A percentile compares a stretch with the other conserved stretches of the same genome.
These are phyloP conservation scores for Phengaris arion DNA, from an alignment of 2,888 invertebrate genomes.

Conservation along the genomic window DNA sequence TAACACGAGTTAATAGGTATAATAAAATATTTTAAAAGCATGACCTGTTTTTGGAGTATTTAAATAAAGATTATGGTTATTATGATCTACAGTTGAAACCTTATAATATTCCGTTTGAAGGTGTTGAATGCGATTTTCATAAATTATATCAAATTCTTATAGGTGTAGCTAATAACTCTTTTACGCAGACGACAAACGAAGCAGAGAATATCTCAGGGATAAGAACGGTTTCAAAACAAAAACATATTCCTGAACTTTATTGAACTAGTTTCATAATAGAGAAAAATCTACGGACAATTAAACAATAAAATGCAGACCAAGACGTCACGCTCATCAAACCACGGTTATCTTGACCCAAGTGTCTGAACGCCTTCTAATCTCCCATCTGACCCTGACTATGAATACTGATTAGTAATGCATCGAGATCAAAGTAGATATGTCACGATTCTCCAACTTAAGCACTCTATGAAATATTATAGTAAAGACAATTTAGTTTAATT, in stretches of 20 bases:
- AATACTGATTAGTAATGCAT: constrained; percentile 54
- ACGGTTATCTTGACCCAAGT: not conserved
- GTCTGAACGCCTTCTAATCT: constrained; percentile 19
- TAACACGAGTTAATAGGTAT: too few species aligned
- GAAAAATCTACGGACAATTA: not conserved
- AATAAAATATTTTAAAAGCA: too few species aligned
- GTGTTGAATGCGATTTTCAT: too few species aligned
- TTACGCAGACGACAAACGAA: too few species aligned
- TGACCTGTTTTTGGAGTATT: too few species aligned
- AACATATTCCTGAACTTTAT: not conserved
- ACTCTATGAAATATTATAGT: not conserved
- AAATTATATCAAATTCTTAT: too few species aligned
- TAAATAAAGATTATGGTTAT: too few species aligned
- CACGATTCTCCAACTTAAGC: not conserved
- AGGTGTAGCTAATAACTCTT: too few species aligned
- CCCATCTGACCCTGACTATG: constrained; percentile 42
- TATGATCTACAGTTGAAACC: not conserved
- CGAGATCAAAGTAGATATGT: constrained; percentile 11
- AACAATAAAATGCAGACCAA: constrained; percentile 11
- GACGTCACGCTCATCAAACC: constrained; percentile 10
- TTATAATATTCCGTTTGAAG: too few species aligned
- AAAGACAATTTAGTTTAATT: too few species aligned
- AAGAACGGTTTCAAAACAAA: not conserved
- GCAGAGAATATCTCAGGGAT: too few species aligned
- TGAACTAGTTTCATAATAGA: not conserved